phyloP scores from a whole-genome alignment of 1,140 invertebrate genomes.

The Drosophila repletoides region DNA sequence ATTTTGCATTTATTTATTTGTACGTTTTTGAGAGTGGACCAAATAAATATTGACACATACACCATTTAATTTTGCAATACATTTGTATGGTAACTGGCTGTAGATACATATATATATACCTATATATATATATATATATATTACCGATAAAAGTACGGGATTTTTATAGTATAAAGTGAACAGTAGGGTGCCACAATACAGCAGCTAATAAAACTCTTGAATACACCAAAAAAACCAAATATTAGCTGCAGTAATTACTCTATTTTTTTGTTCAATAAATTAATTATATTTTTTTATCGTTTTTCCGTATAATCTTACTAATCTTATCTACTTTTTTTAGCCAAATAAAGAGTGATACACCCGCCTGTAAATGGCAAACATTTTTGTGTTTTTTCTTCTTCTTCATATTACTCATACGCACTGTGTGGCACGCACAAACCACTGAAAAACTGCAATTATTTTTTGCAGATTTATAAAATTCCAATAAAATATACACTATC shows the following conservation, averaged over 20 bases:
- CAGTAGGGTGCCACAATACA: not conserved
- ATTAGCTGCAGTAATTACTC: too few relatives aligned
- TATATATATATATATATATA: not conserved
- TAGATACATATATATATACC: not conserved
- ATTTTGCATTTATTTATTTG: constrained; percentile 67
- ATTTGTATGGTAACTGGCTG: constrained; percentile 13
- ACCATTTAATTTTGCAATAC: constrained; percentile 55
- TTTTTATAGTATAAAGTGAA: too few relatives aligned
- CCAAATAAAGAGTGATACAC: constrained; percentile 12
- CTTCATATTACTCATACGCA: constrained; percentile 49
- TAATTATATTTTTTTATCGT: too few relatives aligned
- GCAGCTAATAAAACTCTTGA: not conserved
- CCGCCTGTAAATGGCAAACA: not conserved
- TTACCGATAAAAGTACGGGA: not conserved
- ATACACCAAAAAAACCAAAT: too few relatives aligned
- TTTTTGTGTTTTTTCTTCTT: constrained; percentile 1
- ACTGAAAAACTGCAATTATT: constrained; percentile 56
- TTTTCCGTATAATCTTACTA: too few relatives aligned
- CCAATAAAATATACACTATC: constrained; percentile 12
- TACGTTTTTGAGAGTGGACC: constrained; percentile 29
- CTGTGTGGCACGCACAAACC: constrained; percentile 17
- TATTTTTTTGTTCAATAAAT: too few relatives aligned
- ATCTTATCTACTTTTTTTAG: too few relatives aligned
- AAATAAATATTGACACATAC: constrained; percentile 59
- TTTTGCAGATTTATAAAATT: constrained; percentile 46